Conservation (phyloP, 1,140 invertebrate species). For the Nebria ingens region DNA sequence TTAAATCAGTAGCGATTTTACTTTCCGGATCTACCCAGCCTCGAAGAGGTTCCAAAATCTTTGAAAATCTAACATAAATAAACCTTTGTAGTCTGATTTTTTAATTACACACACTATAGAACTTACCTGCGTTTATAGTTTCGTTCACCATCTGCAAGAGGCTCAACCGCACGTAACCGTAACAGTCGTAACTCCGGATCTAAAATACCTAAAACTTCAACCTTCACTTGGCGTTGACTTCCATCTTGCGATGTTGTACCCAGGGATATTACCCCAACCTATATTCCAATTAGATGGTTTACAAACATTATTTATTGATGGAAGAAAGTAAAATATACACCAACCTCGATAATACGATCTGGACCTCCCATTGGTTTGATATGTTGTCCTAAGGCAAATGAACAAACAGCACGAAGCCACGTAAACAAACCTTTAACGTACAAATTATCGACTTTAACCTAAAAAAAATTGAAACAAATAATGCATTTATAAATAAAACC, state of each 20-base stretch:
- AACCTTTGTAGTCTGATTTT: no score
- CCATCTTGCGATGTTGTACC: conserved; percentile 79
- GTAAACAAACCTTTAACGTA: conserved; percentile 71
- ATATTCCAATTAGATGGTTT: no score
- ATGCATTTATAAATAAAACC: conserved; percentile 8
- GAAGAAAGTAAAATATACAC: neutral
- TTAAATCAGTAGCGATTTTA: conserved; percentile 68
- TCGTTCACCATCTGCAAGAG: conserved; percentile 59
- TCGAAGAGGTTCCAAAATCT: conserved; percentile 65
- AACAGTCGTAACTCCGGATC: conserved; percentile 64
- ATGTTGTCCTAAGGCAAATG: conserved; percentile 65
- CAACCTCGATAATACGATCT: conserved; percentile 49
- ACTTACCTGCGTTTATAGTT: conserved; percentile 56
- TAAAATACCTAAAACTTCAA: conserved; percentile 78
- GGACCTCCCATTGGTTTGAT: conserved; percentile 56
- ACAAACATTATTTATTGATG: conserved; percentile 14
- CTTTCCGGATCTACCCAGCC: conserved; percentile 70
- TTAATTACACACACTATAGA: no score
- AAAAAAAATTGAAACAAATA: conserved; percentile 13
- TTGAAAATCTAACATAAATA: conserved; percentile 46
- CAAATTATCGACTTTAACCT: conserved; percentile 65
- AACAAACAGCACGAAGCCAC: conserved; percentile 65
- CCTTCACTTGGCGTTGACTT: conserved; percentile 70
- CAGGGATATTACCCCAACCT: conserved; percentile 77
- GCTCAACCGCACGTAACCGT: conserved; percentile 69